Conservation (phyloP, 1,140 invertebrate genomes). For the Platorchestia sp. region DNA sequence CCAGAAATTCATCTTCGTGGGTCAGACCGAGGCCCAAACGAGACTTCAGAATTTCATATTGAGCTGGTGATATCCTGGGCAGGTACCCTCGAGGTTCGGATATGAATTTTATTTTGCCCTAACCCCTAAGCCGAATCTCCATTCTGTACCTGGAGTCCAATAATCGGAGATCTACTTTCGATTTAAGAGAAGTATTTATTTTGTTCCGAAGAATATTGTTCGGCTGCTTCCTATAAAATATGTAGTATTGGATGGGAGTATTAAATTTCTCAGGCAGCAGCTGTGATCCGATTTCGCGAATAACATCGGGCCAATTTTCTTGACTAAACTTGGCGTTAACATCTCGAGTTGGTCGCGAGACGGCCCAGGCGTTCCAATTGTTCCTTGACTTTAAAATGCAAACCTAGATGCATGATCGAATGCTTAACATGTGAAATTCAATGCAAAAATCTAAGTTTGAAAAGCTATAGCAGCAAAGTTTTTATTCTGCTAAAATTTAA, state of each 20-base stretch:
- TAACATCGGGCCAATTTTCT: neutral
- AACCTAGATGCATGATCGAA: too few relatives aligned
- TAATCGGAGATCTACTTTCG: constrained; percentile 30
- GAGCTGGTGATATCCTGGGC: constrained; percentile 22
- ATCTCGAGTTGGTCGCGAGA: neutral
- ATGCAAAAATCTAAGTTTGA: too few relatives aligned
- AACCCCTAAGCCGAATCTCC: constrained; percentile 11
- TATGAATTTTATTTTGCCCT: constrained; percentile 38
- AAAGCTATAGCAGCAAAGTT: too few relatives aligned
- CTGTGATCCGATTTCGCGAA: constrained; percentile 9
- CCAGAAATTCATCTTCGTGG: neutral
- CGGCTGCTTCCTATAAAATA: neutral
- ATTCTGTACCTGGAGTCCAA: constrained; percentile 39
- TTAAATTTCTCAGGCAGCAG: constrained; percentile 18
- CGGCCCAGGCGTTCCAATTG: neutral
- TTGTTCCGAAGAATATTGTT: neutral
- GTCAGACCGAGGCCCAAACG: neutral
- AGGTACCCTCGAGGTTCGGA: neutral
- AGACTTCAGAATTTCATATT: constrained; percentile 27
- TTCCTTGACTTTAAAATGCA: neutral
- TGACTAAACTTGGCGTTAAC: neutral
- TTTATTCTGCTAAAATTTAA: too few relatives aligned
- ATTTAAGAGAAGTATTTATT: constrained; percentile 42
- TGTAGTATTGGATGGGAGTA: neutral
- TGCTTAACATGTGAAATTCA: too few relatives aligned